Percentiles rank a stretch among this genome's conserved stretches.
phyloP scores from a whole-genome alignment of 2,888 invertebrate species.

The Cephus pulcher region DNA sequence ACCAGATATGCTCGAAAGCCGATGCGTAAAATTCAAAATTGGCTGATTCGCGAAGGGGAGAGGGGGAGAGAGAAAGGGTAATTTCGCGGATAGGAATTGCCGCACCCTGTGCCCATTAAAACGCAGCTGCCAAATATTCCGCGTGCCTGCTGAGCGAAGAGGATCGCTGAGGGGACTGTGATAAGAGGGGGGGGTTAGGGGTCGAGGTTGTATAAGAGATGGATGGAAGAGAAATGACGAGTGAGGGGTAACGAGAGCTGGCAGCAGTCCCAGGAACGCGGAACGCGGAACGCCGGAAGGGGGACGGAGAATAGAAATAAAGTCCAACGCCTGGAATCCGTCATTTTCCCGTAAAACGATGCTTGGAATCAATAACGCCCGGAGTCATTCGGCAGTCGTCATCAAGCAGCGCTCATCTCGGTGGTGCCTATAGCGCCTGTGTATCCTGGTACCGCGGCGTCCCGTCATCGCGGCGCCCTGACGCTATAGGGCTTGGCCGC shows the following conservation, averaged over 20 bases:
- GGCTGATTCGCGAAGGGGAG: not conserved
- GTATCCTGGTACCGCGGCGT: no score
- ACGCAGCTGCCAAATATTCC: no score
- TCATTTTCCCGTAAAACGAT: conserved; percentile 43
- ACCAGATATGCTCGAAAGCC: not conserved
- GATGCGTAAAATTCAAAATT: conserved; percentile 9
- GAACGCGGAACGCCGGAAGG: conserved; percentile 16
- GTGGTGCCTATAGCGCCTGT: conserved; percentile 1
- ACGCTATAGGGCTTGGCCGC: not conserved
- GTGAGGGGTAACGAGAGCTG: conserved; percentile 25
- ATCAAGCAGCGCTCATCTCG: conserved; percentile 41
- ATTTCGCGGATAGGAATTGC: not conserved
- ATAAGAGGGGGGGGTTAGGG: no score
- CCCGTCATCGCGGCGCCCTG: no score
- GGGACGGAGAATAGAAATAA: conserved; percentile 19
- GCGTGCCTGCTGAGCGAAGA: no score
- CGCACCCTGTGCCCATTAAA: no score
- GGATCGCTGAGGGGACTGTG: no score
- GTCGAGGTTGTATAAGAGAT: conserved; percentile 12
- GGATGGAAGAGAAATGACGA: conserved; percentile 28
- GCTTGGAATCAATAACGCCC: conserved; percentile 61
- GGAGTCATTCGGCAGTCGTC: conserved; percentile 64
- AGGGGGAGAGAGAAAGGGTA: not conserved
- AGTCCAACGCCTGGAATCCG: conserved; percentile 9
- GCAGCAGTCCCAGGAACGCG: conserved; percentile 9